Percentiles rank a stretch among this genome's conserved stretches.
Evolutionary conservation across 2,888 invertebrate species (phyloP).

Genomic region (Alentia gelatinosa): DNA sequence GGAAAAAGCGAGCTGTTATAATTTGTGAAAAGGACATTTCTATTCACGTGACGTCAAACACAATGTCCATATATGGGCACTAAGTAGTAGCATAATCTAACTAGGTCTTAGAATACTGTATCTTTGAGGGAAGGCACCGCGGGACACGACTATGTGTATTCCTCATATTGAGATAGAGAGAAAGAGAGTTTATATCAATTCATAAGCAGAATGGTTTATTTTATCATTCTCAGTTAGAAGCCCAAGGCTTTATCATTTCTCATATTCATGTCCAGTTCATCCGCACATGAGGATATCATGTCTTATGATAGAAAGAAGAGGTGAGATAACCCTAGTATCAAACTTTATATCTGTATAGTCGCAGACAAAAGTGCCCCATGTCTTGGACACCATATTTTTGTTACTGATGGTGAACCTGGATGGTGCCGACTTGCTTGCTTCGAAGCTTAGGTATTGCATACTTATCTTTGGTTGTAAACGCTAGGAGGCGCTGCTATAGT

Average conservation of each 20-base stretch:
- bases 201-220: conserved; percentile 23
- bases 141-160: background rate
- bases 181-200: conserved; percentile 7
- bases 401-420: background rate
- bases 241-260: conserved; percentile 44
- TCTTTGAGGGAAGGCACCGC: background rate
- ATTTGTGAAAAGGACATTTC: background rate
- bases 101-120: conserved; percentile 44
- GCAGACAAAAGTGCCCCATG: background rate
- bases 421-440: conserved; percentile 1
- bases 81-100: conserved; percentile 31
- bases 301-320: background rate
- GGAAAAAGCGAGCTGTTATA: background rate
- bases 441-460: conserved; percentile 30
- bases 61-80: conserved; percentile 30
- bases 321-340: background rate
- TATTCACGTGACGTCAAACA: conserved; percentile 2
- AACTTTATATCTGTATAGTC: background rate
- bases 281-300: background rate
- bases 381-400: conserved; percentile 29
- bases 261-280: conserved; percentile 30
- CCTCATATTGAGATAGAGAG: conserved; percentile 23
- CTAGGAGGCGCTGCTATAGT: conserved; percentile 37
- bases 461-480: conserved; percentile 46
- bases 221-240: conserved; percentile 14